These are phyloP conservation scores for Pomatorhinus ruficollis DNA, from an alignment of 2,113 vertebrate genomes.

Conservation along the genomic window DNA sequence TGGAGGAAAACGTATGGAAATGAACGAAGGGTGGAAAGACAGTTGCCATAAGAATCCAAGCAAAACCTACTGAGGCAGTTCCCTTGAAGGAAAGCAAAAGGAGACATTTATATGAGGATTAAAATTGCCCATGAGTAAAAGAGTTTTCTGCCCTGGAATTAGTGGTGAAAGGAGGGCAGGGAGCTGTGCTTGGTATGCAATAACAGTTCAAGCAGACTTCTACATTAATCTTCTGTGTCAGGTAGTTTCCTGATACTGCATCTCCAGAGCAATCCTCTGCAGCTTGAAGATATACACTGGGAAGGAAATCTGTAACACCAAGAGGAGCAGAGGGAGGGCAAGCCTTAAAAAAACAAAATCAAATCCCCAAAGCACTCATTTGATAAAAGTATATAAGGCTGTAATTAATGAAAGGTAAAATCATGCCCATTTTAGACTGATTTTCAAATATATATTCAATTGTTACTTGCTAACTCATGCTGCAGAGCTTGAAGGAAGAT, in stretches of 20 bases:
- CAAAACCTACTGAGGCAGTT: neutral
- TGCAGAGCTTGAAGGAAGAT: neutral
- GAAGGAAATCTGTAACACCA: neutral
- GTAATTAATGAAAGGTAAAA: neutral
- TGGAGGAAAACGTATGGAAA: neutral
- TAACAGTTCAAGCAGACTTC: slow-evolving; percentile 8
- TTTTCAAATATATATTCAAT: neutral
- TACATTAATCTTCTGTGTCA: slow-evolving; percentile 56
- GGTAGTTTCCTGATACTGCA: neutral
- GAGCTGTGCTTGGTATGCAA: slow-evolving; percentile 34
- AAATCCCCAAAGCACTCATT: neutral
- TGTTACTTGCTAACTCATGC: neutral
- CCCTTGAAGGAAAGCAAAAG: neutral
- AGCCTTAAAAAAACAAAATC: neutral
- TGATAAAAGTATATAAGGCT: neutral
- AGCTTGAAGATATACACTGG: neutral
- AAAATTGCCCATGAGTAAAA: slow-evolving; percentile 10
- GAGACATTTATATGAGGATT: neutral
- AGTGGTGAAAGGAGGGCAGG: slow-evolving; percentile 5
- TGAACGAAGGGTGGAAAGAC: neutral
- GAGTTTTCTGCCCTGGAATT: neutral
- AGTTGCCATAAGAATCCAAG: neutral
- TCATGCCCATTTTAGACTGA: neutral
- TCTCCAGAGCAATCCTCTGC: slow-evolving; percentile 3
- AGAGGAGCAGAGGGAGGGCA: neutral